phyloP scores from a whole-genome alignment of 2,888 invertebrate species.

The Stenolophus ochropezus region DNA sequence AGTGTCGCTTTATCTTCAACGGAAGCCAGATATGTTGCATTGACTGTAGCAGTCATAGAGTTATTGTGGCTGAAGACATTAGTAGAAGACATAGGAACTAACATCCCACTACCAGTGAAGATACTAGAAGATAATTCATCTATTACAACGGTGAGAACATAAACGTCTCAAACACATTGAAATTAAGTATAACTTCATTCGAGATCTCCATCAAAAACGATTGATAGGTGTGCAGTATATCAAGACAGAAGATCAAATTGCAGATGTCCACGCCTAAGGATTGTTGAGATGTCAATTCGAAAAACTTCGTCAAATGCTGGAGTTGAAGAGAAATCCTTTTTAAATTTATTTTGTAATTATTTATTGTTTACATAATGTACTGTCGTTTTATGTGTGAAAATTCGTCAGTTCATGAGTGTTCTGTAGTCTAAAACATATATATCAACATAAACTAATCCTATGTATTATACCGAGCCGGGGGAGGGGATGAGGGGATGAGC shows the following conservation, averaged over 20 bases:
- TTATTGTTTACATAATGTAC: too few species aligned
- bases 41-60: constrained; percentile 64
- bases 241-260: constrained; percentile 51
- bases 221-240: constrained; percentile 22
- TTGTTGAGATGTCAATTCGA: too few species aligned
- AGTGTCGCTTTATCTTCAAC: constrained; percentile 66
- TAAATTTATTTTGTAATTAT: too few species aligned
- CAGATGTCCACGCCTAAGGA: constrained; percentile 48
- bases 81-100: constrained; percentile 61
- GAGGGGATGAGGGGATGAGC: too few species aligned
- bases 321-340: too few species aligned
- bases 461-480: too few species aligned
- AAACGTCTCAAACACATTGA: constrained; percentile 50
- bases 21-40: constrained; percentile 66
- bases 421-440: too few species aligned
- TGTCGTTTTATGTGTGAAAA: too few species aligned
- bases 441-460: too few species aligned
- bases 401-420: too few species aligned
- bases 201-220: not conserved
- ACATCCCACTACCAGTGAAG: constrained; percentile 16
- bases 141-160: constrained; percentile 64
- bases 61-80: constrained; percentile 64
- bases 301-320: too few species aligned
- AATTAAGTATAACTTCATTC: constrained; percentile 45
- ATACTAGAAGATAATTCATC: constrained; percentile 64